phyloP scores from a whole-genome alignment of 2,113 vertebrate genomes.

The Tringa solitaria region DNA sequence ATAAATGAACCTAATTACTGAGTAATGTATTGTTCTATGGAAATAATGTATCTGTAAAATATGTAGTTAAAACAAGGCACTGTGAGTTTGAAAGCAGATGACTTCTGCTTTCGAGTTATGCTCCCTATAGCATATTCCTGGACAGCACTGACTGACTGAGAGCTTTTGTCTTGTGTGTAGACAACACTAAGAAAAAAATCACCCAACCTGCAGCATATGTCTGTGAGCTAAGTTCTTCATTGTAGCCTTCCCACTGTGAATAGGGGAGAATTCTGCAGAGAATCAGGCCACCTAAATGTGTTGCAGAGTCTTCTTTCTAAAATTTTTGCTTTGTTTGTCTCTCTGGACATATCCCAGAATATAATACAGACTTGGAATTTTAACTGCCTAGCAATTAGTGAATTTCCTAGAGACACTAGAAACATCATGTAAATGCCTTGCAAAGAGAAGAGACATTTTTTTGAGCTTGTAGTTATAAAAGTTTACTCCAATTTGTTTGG shows the following conservation, averaged over 20 bases:
- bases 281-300: background rate
- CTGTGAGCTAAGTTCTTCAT: background rate
- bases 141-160: background rate
- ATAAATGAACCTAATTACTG: constrained; percentile 64
- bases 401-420: background rate
- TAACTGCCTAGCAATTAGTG: background rate
- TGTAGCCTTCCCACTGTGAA: background rate
- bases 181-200: background rate
- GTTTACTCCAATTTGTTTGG: background rate
- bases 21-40: constrained; percentile 17
- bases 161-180: background rate
- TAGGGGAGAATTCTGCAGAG: background rate
- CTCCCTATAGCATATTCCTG: background rate
- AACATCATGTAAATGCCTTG: background rate
- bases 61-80: background rate
- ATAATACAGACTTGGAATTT: background rate
- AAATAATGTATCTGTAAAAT: constrained; percentile 16
- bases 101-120: background rate
- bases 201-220: background rate
- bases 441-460: background rate
- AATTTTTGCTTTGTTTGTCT: background rate
- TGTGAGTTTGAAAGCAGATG: background rate
- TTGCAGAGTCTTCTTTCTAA: background rate
- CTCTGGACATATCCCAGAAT: background rate
- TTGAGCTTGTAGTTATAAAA: background rate